phyloP scores from a whole-genome alignment of 2,113 vertebrate genomes.

The Motacilla tschutschensis region DNA sequence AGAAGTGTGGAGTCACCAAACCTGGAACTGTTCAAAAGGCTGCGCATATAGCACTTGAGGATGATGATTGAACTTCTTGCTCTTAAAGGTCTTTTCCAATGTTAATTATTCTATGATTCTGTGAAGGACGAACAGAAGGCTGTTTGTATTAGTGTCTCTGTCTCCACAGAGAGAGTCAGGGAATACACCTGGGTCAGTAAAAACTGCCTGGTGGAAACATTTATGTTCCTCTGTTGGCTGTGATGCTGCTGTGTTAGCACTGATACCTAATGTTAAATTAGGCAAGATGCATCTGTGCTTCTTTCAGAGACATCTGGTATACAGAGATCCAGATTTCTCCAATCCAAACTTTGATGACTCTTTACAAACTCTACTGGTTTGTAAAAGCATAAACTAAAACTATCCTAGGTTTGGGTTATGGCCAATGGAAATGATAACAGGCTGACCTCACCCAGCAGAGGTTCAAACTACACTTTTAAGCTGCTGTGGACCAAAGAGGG shows the following conservation, averaged over 20 bases:
- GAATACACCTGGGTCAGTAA: background rate
- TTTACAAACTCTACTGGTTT: background rate
- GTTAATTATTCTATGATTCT: background rate
- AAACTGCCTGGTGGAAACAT: background rate
- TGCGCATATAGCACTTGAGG: background rate
- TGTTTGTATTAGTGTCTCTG: background rate
- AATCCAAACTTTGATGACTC: background rate
- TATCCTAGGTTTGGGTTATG: background rate
- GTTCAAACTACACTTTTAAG: background rate
- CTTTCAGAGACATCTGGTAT: background rate
- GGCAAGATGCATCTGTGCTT: background rate
- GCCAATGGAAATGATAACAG: background rate
- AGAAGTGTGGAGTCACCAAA: background rate
- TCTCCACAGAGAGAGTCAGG: background rate
- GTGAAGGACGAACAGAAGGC: background rate
- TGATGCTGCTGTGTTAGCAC: background rate
- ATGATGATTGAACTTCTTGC: background rate
- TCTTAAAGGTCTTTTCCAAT: background rate
- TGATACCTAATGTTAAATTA: background rate
- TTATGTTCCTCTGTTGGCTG: background rate
- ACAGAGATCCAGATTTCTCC: background rate
- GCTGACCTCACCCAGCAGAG: background rate
- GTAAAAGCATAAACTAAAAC: too few species aligned
- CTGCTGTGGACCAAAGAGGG: background rate
- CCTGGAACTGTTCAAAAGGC: background rate